phyloP scores from a whole-genome alignment of 2,797 vertebrate species.

The Phoeniculus purpureus region DNA sequence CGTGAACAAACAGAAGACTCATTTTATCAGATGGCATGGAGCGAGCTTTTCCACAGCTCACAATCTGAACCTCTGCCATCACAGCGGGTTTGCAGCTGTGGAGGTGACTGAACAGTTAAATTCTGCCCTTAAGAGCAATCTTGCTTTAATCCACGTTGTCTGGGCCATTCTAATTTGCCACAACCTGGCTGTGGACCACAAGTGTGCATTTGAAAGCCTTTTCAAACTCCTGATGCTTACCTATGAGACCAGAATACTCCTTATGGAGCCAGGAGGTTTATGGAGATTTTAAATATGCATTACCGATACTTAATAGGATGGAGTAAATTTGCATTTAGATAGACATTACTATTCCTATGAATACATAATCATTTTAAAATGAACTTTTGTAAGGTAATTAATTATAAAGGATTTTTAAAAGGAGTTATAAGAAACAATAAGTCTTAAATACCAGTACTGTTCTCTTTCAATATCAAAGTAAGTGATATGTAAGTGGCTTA shows the following conservation, averaged over 20 bases:
- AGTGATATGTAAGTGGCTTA: not conserved
- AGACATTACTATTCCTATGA: not conserved
- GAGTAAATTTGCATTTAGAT: constrained; percentile 41
- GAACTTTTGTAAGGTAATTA: not conserved
- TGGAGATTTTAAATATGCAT: constrained; percentile 9
- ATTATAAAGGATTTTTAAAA: not conserved
- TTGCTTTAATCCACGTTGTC: not conserved
- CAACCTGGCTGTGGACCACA: not conserved
- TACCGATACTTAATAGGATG: not conserved
- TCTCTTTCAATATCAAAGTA: not conserved
- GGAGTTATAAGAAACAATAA: not conserved
- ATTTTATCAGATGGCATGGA: not conserved
- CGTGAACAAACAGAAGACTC: not conserved
- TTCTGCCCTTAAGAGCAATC: not conserved
- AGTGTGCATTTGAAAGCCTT: not conserved
- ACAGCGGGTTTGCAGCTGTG: not conserved
- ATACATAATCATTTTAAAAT: not conserved
- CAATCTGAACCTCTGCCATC: not conserved
- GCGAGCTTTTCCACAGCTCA: not conserved
- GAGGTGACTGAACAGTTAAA: not conserved
- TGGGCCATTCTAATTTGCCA: not conserved
- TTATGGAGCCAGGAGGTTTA: not conserved
- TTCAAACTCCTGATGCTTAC: not conserved
- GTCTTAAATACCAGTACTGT: not conserved
- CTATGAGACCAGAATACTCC: constrained; percentile 20